These are phyloP conservation scores for Cariama cristata DNA, from an alignment of 2,113 vertebrate species.

Conservation along the genomic window DNA sequence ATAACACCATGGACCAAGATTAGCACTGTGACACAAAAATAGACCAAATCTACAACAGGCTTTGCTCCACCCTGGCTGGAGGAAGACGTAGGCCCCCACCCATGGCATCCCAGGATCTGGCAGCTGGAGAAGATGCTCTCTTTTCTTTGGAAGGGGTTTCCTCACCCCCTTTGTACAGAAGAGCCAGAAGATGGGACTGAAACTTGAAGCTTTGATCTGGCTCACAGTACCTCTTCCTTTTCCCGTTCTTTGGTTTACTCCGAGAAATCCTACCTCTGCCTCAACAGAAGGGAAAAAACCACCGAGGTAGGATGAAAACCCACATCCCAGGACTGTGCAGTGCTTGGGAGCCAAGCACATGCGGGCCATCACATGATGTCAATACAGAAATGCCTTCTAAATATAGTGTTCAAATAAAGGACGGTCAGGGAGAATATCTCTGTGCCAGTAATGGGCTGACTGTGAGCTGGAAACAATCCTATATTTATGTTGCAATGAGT, in stretches of 20 bases:
- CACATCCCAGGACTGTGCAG: fast-evolving
- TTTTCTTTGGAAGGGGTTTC: neutral
- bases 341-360: fast-evolving
- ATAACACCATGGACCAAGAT: fast-evolving
- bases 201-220: neutral
- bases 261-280: neutral
- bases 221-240: neutral
- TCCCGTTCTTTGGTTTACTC: neutral
- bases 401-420: neutral
- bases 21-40: neutral
- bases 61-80: neutral
- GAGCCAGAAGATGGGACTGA: neutral
- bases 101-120: neutral
- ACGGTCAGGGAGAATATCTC: neutral
- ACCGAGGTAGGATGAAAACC: neutral
- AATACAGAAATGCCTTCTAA: neutral
- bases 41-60: neutral
- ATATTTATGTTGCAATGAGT: no score
- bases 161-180: neutral
- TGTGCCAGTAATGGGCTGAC: neutral
- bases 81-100: neutral
- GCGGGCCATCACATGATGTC: no score
- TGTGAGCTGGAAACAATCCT: neutral
- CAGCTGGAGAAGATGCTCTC: neutral
- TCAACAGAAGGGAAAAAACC: neutral